Evolutionary conservation across 1,140 invertebrate species (phyloP).

Genomic region (Drosophila pallidifrons): DNA sequence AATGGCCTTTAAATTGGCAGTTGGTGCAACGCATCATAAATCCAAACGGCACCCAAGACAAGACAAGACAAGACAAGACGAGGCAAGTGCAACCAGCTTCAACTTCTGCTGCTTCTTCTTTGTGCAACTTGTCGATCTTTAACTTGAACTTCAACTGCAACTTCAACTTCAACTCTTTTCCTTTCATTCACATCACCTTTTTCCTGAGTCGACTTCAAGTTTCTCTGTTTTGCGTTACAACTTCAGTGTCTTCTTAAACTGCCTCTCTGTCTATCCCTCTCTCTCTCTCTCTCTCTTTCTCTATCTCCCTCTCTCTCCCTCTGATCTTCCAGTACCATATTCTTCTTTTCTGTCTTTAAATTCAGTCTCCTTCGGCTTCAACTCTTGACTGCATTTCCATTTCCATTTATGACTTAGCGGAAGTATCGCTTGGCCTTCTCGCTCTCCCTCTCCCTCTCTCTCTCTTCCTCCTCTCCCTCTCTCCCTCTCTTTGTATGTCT

Average conservation of each 20-base stretch:
- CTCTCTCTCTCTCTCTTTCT: too few species aligned
- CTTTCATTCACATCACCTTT: too few species aligned
- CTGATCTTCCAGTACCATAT: too few species aligned
- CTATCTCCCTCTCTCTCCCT: too few species aligned
- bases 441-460: not conserved
- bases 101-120: not conserved
- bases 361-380: not conserved
- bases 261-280: too few species aligned
- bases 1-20: constrained; percentile 84
- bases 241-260: too few species aligned
- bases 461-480: not conserved
- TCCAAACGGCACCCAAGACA: constrained; percentile 64
- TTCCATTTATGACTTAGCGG: constrained; percentile 32
- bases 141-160: too few species aligned
- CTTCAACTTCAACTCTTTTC: too few species aligned
- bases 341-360: too few species aligned
- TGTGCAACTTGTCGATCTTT: too few species aligned
- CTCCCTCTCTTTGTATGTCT: too few species aligned
- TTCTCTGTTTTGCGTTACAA: not conserved
- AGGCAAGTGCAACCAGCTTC: constrained; percentile 9
- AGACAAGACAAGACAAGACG: not conserved
- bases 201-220: too few species aligned
- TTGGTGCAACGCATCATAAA: constrained; percentile 77
- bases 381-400: constrained; percentile 35
- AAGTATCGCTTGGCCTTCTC: constrained; percentile 38